These are phyloP conservation scores for Dryadula phaetusa DNA, from an alignment of 2,888 invertebrate species.

Conservation along the genomic window DNA sequence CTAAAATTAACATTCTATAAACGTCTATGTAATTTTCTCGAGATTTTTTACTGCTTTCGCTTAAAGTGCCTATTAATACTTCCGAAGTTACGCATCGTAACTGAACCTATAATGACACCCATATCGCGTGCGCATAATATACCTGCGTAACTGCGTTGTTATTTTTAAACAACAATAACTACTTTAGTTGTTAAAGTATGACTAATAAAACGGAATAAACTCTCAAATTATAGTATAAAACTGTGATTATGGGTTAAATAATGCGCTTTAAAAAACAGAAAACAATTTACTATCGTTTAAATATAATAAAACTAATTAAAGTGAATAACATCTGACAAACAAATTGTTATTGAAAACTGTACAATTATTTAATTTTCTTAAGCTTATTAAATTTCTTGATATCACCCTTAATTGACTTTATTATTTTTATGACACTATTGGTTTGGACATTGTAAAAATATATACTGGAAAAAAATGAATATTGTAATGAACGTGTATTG, in stretches of 20 bases:
- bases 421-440: too few species aligned
- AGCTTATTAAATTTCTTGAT: too few species aligned
- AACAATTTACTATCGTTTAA: not conserved
- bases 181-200: not conserved
- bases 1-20: not conserved
- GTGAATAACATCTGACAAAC: too few species aligned
- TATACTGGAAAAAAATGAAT: too few species aligned
- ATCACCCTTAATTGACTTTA: too few species aligned
- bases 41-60: slow-evolving; percentile 19
- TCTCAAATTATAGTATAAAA: not conserved
- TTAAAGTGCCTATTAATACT: not conserved
- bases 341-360: not conserved
- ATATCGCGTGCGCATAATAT: slow-evolving; percentile 30
- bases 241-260: not conserved
- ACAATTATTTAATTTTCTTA: not conserved
- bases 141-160: slow-evolving; percentile 9
- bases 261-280: not conserved
- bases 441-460: too few species aligned
- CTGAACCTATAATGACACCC: slow-evolving; percentile 1
- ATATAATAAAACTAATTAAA: too few species aligned
- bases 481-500: too few species aligned
- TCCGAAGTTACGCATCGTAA: not conserved
- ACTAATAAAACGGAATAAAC: slow-evolving; percentile 13
- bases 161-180: slow-evolving; percentile 29
- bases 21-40: not conserved